Conservation (phyloP, 2,888 invertebrate genomes). For the Diogma glabrata region DNA sequence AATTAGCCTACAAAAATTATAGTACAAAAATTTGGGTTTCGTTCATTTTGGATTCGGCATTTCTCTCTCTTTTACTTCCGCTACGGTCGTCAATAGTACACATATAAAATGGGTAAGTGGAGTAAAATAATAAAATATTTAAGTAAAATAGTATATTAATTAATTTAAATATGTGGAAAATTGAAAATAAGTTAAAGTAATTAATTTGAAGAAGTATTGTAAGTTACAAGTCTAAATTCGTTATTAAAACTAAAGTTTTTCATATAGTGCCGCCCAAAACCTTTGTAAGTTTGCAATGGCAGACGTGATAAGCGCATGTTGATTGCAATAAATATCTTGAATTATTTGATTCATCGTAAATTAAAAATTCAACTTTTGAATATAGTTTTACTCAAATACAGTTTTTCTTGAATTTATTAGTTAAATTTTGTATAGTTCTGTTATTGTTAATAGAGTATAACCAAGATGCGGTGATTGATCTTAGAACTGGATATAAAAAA, state of each 20-base stretch:
- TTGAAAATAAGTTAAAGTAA: background rate
- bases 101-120: conserved; percentile 35
- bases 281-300: conserved; percentile 7
- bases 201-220: background rate
- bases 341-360: conserved; percentile 7
- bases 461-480: background rate
- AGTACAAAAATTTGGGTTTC: conserved; percentile 7
- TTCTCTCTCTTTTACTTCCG: conserved; percentile 35
- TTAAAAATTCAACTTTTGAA: background rate
- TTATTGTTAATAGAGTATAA: background rate
- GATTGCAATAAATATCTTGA: background rate
- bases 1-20: background rate
- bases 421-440: background rate
- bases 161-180: conserved; percentile 2
- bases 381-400: background rate
- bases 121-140: conserved; percentile 1
- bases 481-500: no score
- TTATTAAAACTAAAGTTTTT: background rate
- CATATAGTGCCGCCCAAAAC: conserved; percentile 10
- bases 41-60: conserved; percentile 7
- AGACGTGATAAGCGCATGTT: conserved; percentile 11
- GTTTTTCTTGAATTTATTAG: background rate
- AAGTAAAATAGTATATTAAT: conserved; percentile 1
- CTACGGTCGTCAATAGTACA: conserved; percentile 35
- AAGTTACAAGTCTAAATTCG: background rate